Base-by-base conservation (phyloP, 2,888 invertebrate species). In the Priocnemis perturbator region DNA sequence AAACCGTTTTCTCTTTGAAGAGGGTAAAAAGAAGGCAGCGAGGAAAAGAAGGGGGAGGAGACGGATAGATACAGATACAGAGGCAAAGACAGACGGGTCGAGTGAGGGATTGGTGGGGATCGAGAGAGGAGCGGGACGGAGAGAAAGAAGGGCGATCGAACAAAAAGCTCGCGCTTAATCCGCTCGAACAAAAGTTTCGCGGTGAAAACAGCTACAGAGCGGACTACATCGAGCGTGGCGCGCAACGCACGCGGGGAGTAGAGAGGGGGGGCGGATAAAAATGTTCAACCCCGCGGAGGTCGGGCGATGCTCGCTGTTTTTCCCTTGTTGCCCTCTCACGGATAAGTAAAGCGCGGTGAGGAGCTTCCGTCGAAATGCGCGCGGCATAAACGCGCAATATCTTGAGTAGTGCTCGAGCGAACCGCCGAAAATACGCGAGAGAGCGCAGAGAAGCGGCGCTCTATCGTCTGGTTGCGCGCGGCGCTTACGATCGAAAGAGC, bases 141-240 rank as follows among this genome's bases (percentile, higher is more conserved):
- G 47, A 9, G 57, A 19, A 15, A 20, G 57, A 53, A 21, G 26
- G 26, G 21, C 9, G 53, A 53, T 7, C 37, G 37, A 2, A 9
- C 4, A 23, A 53, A 21, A 53, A 61, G 53, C 21, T 30, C 52
- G 26, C 52, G 53, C n/a, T 61, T 61, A 61, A 61, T 61, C 53
- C 52, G 19, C 61, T 61, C 14, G 21, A 61, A 21, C 48, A 50
- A 61, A 61, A 61, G 14, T 53, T 53, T 53, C 44, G 37, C 44
- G 9, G 44, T 3, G 19, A 61, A 61, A 60, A 23, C 17, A 59
- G 59, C 19, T 44, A 21, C 45, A 59, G 45, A 45, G 15, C 37
- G 14, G 26, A 11, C 30, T 37, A 37, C 20, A 23, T 57, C 30
- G 20, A 20, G 44, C 44, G 45, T 21, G 44, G 44, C 17, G 45